phyloP scores from a whole-genome alignment of 2,888 invertebrate genomes.

The Napeogenes sylphis region DNA sequence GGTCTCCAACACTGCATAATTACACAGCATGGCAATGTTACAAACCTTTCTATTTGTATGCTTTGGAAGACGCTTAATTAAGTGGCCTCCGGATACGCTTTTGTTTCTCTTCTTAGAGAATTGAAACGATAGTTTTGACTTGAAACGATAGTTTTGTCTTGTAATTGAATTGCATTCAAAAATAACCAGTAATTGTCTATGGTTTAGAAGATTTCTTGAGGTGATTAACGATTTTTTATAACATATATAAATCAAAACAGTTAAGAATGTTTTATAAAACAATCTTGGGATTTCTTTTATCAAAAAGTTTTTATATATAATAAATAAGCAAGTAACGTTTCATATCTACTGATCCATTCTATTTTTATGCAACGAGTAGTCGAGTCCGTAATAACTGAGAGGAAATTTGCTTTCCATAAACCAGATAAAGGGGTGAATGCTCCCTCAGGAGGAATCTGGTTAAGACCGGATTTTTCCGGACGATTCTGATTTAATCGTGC shows the following conservation, averaged over 20 bases:
- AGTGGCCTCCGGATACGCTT: constrained; percentile 28
- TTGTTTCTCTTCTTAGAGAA: constrained; percentile 21
- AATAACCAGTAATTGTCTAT: neutral
- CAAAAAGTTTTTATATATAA: neutral
- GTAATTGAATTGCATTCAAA: constrained; percentile 2
- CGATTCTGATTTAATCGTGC: constrained; percentile 27
- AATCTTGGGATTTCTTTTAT: neutral
- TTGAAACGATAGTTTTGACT: constrained; percentile 4
- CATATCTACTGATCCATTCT: constrained; percentile 6
- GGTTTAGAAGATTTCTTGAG: neutral
- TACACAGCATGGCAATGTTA: constrained; percentile 31
- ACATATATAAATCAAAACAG: neutral
- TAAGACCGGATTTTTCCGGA: constrained; percentile 32
- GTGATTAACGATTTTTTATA: too few relatives aligned
- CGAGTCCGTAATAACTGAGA: constrained; percentile 27
- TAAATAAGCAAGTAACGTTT: constrained; percentile 6
- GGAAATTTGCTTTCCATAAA: constrained; percentile 36
- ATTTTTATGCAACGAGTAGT: constrained; percentile 6
- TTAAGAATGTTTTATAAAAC: neutral
- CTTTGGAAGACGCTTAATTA: constrained; percentile 38
- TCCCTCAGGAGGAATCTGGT: constrained; percentile 31
- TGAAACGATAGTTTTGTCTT: constrained; percentile 14
- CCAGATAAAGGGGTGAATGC: constrained; percentile 31
- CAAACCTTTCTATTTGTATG: constrained; percentile 34
- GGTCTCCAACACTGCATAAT: constrained; percentile 31